Conservation (phyloP, 64 coral and sea anemone species). For the Stylophora pistillata region DNA sequence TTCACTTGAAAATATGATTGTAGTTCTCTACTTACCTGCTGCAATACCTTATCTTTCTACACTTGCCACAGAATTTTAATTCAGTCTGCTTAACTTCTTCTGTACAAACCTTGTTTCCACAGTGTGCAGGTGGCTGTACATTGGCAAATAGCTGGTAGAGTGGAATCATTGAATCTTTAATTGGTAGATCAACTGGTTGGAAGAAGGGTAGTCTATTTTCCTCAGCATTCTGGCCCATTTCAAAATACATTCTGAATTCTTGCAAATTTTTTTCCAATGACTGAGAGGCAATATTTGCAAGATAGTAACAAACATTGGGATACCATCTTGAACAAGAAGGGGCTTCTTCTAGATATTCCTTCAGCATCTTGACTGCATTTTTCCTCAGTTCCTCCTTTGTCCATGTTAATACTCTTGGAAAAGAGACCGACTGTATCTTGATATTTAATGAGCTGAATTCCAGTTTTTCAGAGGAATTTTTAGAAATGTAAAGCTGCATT, state of each 20-base stretch:
- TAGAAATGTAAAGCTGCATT: background rate
- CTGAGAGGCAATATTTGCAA: constrained; percentile 9
- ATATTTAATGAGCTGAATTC: no score
- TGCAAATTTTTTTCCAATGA: background rate
- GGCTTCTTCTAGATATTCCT: constrained; percentile 70
- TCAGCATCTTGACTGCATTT: background rate
- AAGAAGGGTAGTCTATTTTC: constrained; percentile 76
- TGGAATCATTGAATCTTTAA: constrained; percentile 18
- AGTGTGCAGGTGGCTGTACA: background rate
- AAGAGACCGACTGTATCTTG: no score
- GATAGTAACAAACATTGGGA: constrained; percentile 77
- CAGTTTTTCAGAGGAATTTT: no score
- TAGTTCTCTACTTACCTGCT: constrained; percentile 32
- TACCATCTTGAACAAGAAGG: constrained; percentile 79
- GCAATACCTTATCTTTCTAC: constrained; percentile 56
- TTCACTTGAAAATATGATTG: no score
- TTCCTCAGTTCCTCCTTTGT: constrained; percentile 12
- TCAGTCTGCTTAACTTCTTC: constrained; percentile 18
- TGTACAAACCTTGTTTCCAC: constrained; percentile 55
- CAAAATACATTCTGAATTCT: constrained; percentile 39
- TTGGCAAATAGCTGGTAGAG: background rate
- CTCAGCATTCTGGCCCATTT: constrained; percentile 73
- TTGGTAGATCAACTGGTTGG: constrained; percentile 17
- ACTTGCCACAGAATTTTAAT: constrained; percentile 5
- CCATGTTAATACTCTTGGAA: no score